phyloP scores from a whole-genome alignment of 2,113 vertebrate genomes.

The Chamaetylas fuelleborni region DNA sequence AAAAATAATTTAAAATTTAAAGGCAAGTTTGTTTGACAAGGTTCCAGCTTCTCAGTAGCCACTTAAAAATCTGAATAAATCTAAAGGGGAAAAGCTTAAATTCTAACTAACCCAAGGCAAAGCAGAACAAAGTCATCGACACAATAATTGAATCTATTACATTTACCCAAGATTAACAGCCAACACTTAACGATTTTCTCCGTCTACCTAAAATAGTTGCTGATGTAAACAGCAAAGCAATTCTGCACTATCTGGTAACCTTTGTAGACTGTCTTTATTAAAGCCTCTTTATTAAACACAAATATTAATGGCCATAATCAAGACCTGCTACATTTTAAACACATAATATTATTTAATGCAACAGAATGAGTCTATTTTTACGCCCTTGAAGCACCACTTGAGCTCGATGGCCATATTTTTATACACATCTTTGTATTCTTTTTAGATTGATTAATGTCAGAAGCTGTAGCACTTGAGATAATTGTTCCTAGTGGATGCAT shows the following conservation, averaged over 20 bases:
- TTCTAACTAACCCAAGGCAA: conserved; percentile 27
- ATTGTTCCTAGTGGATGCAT: neutral
- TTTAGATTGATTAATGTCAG: neutral
- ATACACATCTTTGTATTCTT: neutral
- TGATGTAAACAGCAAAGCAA: neutral
- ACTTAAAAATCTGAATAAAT: conserved; percentile 1
- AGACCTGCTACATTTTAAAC: neutral
- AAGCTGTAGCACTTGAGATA: conserved; percentile 31
- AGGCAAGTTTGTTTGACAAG: conserved; percentile 9
- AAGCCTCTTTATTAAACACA: neutral
- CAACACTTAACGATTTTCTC: neutral
- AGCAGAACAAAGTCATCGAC: neutral
- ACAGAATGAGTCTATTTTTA: neutral
- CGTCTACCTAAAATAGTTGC: neutral
- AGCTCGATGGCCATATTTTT: conserved; percentile 5
- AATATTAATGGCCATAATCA: neutral
- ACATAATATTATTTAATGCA: neutral
- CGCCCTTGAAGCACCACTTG: neutral
- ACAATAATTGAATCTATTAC: conserved; percentile 12
- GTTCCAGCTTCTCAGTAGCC: conserved; percentile 18
- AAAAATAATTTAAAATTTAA: conserved; percentile 59
- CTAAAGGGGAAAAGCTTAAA: conserved; percentile 12
- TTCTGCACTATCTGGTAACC: neutral
- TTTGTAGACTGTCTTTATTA: neutral
- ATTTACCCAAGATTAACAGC: neutral